Evolutionary conservation across 1,140 invertebrate species (phyloP), one percentile per base, ranked within the genome.

Genomic region (Dinoponera quadriceps): DNA sequence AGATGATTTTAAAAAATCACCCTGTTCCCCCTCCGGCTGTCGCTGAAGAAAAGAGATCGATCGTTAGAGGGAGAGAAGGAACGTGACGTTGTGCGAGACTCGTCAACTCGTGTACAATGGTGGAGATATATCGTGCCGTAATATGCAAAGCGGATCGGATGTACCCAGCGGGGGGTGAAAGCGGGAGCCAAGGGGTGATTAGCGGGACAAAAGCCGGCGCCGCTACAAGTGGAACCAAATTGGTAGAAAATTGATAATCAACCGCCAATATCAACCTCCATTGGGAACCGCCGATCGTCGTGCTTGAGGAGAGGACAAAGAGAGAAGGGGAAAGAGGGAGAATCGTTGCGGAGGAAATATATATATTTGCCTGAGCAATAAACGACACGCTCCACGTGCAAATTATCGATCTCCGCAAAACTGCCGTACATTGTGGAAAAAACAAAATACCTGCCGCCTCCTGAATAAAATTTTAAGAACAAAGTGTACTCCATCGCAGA

Each of bases 231-330:
- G 92, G 91, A 93, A 90, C 92, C 92, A 93, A 94, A 94, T 93
- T 94, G 93, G 93, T 93, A 93, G 93, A 93, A 93, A 94, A 93
- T 94, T 94, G 93, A 93, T 93, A 94, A 94, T 94, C 92, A 92
- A 92, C 90, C 89, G 86, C 91, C 91, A 91, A 92, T 91, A 91
- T 92, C 88, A 91, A 90, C 89, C 86, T 91, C 87, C 86, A 90
- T 83, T 69, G 88, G 73, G 62, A 90, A 57, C 60, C 59, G 63
- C 51, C 71, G 59, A 65, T 63, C 57, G 72, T 69, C n/a, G 49
- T 73, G 48, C 44, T 54, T 62, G 82, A 62, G 60, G 65, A 89
- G 44, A 89, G 71, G 18, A 16, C 59, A 49, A 69, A 82, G 69
- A 57, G n/a, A 44, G 38, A 11, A 0, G 4, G 38, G 38, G 38